These are phyloP conservation scores for Stenurella melanura DNA, from an alignment of 2,888 invertebrate genomes.

Conservation along the genomic window DNA sequence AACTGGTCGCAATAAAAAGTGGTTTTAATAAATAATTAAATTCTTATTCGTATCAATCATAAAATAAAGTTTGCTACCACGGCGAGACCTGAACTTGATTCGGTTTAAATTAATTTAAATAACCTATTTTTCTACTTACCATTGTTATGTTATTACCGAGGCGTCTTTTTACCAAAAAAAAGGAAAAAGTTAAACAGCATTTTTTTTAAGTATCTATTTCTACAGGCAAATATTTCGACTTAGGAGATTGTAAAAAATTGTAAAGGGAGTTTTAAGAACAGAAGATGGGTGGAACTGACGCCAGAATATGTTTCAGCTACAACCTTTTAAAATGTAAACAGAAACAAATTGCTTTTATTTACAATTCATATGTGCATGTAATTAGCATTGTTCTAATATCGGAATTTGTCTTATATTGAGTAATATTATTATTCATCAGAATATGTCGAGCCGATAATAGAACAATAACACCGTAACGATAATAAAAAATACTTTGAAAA, in stretches of 20 bases:
- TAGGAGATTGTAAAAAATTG: no score
- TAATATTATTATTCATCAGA: not conserved
- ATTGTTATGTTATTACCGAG: not conserved
- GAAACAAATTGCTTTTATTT: no score
- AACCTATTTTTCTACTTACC: conserved; percentile 15
- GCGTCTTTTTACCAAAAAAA: no score
- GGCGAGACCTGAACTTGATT: not conserved
- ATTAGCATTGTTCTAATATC: no score
- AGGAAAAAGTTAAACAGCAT: no score
- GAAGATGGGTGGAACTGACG: no score
- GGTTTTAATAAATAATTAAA: conserved; percentile 1
- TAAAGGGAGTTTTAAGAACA: no score
- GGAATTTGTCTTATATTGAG: not conserved
- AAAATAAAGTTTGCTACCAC: not conserved
- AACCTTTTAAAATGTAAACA: no score
- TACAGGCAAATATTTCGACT: no score
- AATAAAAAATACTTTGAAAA: not conserved
- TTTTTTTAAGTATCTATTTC: no score
- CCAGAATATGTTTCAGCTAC: no score
- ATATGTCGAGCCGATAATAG: not conserved
- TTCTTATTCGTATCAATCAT: not conserved
- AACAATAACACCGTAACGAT: not conserved
- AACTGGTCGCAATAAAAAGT: conserved; percentile 11
- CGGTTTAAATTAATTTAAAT: not conserved
- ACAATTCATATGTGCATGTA: no score